Evolutionary conservation across 2,113 vertebrate species (phyloP), one percentile per base, ranked within the genome.

Genomic region (Gasterosteus nipponicus): DNA sequence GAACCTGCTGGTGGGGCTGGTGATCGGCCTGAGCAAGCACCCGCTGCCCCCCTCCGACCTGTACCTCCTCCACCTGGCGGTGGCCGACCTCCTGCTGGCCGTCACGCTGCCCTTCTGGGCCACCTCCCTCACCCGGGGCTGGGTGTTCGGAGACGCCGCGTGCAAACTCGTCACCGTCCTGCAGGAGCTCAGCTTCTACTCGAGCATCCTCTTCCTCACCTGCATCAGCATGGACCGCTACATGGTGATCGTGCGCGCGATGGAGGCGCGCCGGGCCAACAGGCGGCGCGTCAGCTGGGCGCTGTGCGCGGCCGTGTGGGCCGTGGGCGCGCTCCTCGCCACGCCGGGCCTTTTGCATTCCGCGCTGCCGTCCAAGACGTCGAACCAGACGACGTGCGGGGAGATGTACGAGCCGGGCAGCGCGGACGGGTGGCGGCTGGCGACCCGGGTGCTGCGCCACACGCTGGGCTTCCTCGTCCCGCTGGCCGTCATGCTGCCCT

Each of bases 191-290:
- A 95, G 93, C 76, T 95, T 95, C 89, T 95, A 94, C 90, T 89
- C 93, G 0, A 95, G 94, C 81, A 94, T 95, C 14, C 91, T 95
- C 46, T 93, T 95, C 75, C 84, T 95, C 69, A 91, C 88, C 0
- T 94, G 93, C 89, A 95, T 95, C 76, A 95, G 95, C 14, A 51
- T 94, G 44, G 94, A 95, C 77, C 93, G 95, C 3, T 95, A 94
- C 86, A 91, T 87, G 84, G 91, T 93, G 44, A 94, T 95, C 0
- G 94, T 95, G 22, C 74, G 89, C 8, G 92, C 94, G 0, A 80
- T 87, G 81, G 86, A 93, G 76, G 33, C 83, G 0, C 87, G 81
- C 39, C 75, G 3, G 33, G 60, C 81, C 0, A 85, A 88, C 69
- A 70, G 89, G 0, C 80, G 60, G 33, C 0, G 53, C 12, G 10